Base-by-base conservation (phyloP, 2,113 vertebrate species). In the Bothrops jararaca region DNA sequence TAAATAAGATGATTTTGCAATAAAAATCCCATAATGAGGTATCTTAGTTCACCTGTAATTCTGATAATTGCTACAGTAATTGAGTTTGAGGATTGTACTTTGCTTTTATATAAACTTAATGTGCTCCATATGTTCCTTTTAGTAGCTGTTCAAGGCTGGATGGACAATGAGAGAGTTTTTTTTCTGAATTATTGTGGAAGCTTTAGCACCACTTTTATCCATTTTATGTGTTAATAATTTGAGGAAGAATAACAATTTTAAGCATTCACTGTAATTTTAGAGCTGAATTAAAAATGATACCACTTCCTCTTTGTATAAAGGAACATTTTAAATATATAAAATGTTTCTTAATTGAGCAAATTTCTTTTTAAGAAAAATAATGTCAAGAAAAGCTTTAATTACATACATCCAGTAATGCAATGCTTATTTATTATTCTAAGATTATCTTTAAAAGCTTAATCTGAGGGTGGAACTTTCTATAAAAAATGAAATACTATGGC, bases 211-310 rank as follows among this genome's bases (percentile, higher is more conserved):
- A 91, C 42, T n/a, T 29, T 64, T 39, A 58, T 48, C 24, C 24
- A 22, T 57, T 56, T 89, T 89, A 34, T 29, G 39, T 89, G 5
- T 89, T 89, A 58, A 89, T 89, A 56, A 89, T 91, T 89, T 85
- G 64, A 39, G 50, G 23, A 4, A 29, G 34, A 54, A 85, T 29
- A 15, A 56, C 22, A 42, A 45, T 45, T 42, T 91, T 85, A 26
- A 57, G 13, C 12, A 80, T 56, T 91, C n/a, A 91, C 42, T 34
- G 39, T 85, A 85, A 54, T 56, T 91, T 91, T 53, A 56, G 3
- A 26, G 39, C 23, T 23, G 18, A n/a, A 29, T n/a, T 34, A 64
- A 74, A 90, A 22, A 74, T 11, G 29, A 34, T 90, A 53, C 10
- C 52, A 69, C 48, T 80, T 52, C 48, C 22, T 90, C 20, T 23